Base-by-base conservation (phyloP, 1,140 invertebrate species). In the Drosophila ironensis region DNA sequence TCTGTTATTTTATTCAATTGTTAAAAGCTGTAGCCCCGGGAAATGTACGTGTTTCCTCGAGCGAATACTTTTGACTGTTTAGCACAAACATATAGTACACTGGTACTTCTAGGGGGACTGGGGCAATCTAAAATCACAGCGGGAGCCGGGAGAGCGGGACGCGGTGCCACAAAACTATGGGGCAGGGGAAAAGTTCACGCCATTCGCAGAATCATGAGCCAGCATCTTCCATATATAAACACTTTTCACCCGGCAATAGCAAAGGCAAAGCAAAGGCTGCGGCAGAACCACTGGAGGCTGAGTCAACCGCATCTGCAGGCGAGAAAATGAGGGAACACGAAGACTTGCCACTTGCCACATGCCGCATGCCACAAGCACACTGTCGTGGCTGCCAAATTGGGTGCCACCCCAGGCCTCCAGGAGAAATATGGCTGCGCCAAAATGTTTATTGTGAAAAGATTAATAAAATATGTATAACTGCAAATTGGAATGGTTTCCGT, bases 401-500 rank as follows among this genome's bases (percentile, higher is more conserved):
- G 53, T 64, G 48, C 44, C 61, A 48, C 35, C 25, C 47, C 51
- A 27, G 28, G 9, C 11, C n/a, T 14, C 14, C 33, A 37, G 7
- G 33, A 37, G 51, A 61, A 71, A 56, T 71, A 71, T 84, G 19
- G 47, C 51, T 66, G 61, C 54, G 57, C 45, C 50, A 84, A 72
- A 84, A 73, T 82, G 78, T 82, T 82, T 82, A 84, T 84, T 80
- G 64, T 50, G 56, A 45, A 57, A 51, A 72, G 54, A 71, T 71
- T 71, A 71, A 71, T 71, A 71, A 71, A 71, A 71, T 61, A 71
- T 71, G 67, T 61, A 52, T 41, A 41, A 61, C 42, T 64, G 44
- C 16, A 47, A 45, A 57, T 42, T 57, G 53, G 41, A 61, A 44
- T 11, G 28, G n/a, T 25, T 61, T 30, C n/a, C 4, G 27, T 11